Percentiles rank a stretch among this genome's conserved stretches.
Evolutionary conservation across 2,113 vertebrate genomes (phyloP).

Genomic region (Periophthalmus modestus): DNA sequence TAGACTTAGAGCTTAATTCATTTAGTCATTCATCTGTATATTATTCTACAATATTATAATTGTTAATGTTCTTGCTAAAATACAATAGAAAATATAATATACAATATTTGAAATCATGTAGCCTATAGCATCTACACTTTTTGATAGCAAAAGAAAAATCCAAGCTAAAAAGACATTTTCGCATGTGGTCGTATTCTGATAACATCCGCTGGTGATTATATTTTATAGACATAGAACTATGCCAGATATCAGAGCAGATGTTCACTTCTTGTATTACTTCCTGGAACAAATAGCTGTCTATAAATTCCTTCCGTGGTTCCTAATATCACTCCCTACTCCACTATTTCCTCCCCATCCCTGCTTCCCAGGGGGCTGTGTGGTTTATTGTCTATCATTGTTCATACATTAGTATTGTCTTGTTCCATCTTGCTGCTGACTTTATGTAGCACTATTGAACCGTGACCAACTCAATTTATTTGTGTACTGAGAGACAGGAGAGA

Average conservation of each 20-base stretch:
- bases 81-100: not conserved
- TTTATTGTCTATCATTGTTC: slow-evolving; percentile 38
- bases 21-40: too few species aligned
- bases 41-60: too few species aligned
- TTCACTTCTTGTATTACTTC: not conserved
- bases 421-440: slow-evolving; percentile 58
- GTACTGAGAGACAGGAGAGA: slow-evolving; percentile 6
- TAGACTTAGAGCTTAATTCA: too few species aligned
- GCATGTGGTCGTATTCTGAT: not conserved
- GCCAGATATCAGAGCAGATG: not conserved
- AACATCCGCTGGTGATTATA: not conserved
- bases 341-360: slow-evolving; percentile 36
- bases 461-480: slow-evolving; percentile 62
- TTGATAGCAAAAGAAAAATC: not conserved
- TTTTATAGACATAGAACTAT: slow-evolving; percentile 2
- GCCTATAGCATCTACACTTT: not conserved
- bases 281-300: not conserved
- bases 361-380: slow-evolving; percentile 29
- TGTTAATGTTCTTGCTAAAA: too few species aligned
- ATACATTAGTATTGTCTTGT: slow-evolving; percentile 47
- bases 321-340: slow-evolving; percentile 36
- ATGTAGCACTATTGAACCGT: slow-evolving; percentile 64
- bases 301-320: slow-evolving; percentile 35
- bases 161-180: not conserved
- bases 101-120: not conserved